phyloP scores from a whole-genome alignment of 1,140 invertebrate genomes.

The Lasioglossum baleicum region DNA sequence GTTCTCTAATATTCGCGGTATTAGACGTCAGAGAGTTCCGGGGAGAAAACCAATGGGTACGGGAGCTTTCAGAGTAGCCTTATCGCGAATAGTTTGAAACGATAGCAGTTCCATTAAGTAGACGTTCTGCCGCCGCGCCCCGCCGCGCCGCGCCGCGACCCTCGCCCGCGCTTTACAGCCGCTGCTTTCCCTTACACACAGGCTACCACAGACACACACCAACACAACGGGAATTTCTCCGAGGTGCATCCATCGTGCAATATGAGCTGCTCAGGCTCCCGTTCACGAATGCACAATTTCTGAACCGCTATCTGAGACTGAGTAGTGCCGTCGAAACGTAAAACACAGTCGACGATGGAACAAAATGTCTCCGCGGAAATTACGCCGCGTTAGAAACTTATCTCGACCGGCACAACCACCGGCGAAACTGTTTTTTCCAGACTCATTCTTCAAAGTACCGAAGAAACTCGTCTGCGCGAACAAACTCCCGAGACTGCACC shows the following conservation, averaged over 20 bases:
- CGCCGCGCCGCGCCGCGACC: too few relatives aligned
- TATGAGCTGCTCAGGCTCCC: background rate
- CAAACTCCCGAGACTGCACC: background rate
- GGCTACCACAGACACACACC: background rate
- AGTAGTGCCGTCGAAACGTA: constrained; percentile 5
- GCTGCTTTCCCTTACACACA: constrained; percentile 9
- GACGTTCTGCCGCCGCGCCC: background rate
- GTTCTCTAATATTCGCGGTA: background rate
- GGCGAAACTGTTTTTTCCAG: background rate
- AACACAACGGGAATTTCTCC: background rate
- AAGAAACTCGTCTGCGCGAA: background rate
- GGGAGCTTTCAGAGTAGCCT: constrained; percentile 8
- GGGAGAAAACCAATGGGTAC: constrained; percentile 20
- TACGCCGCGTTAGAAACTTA: constrained; percentile 16
- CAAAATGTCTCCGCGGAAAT: constrained; percentile 13
- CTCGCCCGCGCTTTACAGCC: background rate
- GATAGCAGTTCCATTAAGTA: constrained; percentile 30
- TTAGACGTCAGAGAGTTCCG: constrained; percentile 4
- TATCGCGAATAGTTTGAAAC: constrained; percentile 24
- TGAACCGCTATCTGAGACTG: constrained; percentile 14
- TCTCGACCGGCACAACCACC: background rate
- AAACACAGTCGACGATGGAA: constrained; percentile 8
- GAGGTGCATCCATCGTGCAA: constrained; percentile 1
- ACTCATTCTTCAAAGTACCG: background rate
- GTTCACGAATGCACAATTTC: constrained; percentile 16